These are phyloP conservation scores for Falco biarmicus DNA, from an alignment of 2,797 vertebrate genomes.

Conservation along the genomic window DNA sequence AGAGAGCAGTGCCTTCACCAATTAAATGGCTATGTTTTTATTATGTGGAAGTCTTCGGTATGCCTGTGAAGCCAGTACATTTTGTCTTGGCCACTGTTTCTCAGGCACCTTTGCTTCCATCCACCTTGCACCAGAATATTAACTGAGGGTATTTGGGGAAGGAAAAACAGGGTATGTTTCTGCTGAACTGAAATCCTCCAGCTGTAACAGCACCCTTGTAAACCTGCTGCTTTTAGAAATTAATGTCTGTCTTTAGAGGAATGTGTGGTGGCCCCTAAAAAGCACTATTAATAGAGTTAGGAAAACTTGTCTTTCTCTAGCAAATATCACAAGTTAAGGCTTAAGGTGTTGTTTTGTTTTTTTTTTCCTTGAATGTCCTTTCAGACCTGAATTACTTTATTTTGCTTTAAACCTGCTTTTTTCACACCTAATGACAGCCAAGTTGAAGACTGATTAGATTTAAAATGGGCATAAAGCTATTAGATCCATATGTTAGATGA, in stretches of 20 bases:
- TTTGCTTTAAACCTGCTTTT: slow-evolving; percentile 13
- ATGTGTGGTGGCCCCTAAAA: background rate
- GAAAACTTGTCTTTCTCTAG: background rate
- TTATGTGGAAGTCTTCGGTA: background rate
- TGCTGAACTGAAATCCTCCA: background rate
- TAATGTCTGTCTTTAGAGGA: background rate
- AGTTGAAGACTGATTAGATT: slow-evolving; percentile 19
- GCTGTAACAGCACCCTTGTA: background rate
- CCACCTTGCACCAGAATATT: background rate
- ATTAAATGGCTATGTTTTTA: background rate
- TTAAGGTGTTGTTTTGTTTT: background rate
- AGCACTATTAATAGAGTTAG: background rate
- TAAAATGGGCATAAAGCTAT: slow-evolving; percentile 18
- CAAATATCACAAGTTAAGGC: background rate
- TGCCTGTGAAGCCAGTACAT: background rate
- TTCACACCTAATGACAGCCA: background rate
- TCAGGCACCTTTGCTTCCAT: background rate
- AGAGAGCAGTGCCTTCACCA: background rate
- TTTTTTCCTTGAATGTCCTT: slow-evolving; percentile 26
- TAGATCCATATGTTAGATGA: slow-evolving; percentile 29
- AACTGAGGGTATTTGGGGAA: background rate
- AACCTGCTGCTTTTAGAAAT: background rate
- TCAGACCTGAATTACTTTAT: slow-evolving; percentile 14
- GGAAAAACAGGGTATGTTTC: background rate
- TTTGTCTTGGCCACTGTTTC: background rate